A percentile compares a stretch with the other conserved stretches of the same genome.
phyloP scores from a whole-genome alignment of 2,113 vertebrate genomes.

The Hypanus sabinus region DNA sequence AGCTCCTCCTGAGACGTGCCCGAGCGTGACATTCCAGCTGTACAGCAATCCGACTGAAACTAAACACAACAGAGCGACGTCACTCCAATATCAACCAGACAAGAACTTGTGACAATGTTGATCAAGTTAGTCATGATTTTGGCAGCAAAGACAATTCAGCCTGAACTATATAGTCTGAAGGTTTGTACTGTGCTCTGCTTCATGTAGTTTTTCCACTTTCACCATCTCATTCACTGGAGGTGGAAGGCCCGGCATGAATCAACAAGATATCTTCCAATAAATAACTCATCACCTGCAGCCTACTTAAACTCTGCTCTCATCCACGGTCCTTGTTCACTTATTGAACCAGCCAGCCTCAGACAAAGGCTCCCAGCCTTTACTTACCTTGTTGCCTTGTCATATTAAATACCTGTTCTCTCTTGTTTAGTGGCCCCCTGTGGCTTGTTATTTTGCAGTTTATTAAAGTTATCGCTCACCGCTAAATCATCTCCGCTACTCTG shows the following conservation, averaged over 20 bases:
- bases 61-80: constrained; percentile 44
- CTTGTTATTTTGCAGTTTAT: no score
- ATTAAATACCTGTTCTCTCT: no score
- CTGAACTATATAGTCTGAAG: not conserved
- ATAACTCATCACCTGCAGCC: no score
- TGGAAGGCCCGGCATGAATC: not conserved
- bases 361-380: no score
- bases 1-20: constrained; percentile 90
- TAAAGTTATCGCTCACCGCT: no score
- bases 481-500: no score
- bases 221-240: not conserved
- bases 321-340: no score
- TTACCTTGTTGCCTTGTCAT: no score
- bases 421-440: no score
- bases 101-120: not conserved
- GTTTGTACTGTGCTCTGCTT: not conserved
- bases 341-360: no score
- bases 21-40: constrained; percentile 68
- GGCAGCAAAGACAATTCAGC: not conserved
- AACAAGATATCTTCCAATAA: not conserved
- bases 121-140: not conserved
- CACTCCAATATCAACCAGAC: not conserved
- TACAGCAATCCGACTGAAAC: constrained; percentile 88
- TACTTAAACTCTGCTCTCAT: no score
- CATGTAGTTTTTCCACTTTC: not conserved